Base-by-base conservation (phyloP, 2,888 invertebrate genomes). In the Sclerodermus sp. region DNA sequence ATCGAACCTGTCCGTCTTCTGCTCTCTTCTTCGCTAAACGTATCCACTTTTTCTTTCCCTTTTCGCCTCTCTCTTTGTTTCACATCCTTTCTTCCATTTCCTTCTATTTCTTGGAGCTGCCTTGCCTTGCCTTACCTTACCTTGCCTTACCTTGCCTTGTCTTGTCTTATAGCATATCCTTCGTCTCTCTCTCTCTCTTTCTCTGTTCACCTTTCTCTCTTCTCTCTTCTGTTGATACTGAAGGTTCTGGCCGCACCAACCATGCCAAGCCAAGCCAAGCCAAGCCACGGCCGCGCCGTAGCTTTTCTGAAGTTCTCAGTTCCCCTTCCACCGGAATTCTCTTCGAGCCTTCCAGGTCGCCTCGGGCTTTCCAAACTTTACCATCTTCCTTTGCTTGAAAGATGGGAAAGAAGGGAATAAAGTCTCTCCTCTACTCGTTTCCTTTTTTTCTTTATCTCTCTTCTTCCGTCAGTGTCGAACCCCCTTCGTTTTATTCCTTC, bases 321-420 rank as follows among this genome's bases (percentile, higher is more conserved):
- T 36, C 32, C 48, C 39, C 57, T 47, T 55, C 52, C 47, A 45
- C 46, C 47, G 53, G 49, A 64, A 64, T 64, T 58, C 60, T 54
- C 58, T 55, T 59, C 49, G 51, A 40, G 47, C 49, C 51, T 51
- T 52, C 42, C 58, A 48, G 58, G 51, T 60, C 56, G 64, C 62
- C 67, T 60, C 59, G 51, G 66, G 67, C 62, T 66, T 63, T 62
- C 56, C 63, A 62, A 69, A 69, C 69, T 69, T 69, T 60, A 59
- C 59, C 66, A 67, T 66, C 63, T 65, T 61, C 56, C 53, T 55
- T 36, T 56, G 57, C 53, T 61, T 58, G 52, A 58, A 62, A 62
- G 61, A 63, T 60, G 55, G 58, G 38, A 47, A 39, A 43, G 48
- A 45, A 49, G 39, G 14, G 31, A 9, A 29, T 37, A 32, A 15